Evolutionary conservation across 1,140 invertebrate genomes (phyloP), one percentile per base, ranked within the genome.

Genomic region (Mizuhopecten yessoensis): DNA sequence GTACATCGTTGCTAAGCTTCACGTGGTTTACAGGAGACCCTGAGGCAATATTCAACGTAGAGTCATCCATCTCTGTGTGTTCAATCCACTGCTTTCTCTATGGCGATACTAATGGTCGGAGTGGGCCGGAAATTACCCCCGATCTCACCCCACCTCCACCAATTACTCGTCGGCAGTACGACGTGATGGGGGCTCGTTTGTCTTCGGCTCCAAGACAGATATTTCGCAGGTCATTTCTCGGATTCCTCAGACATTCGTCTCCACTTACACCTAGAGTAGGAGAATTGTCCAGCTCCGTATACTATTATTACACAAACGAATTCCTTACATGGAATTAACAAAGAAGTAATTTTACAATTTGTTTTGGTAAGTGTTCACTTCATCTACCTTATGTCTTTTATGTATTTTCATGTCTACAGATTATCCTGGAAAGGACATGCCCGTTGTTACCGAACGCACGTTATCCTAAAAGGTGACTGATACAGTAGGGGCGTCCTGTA

Each of bases 231-330:
- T 29, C 57, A 75, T 75, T 75, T 75, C 57, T 75, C 9, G 23
- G 57, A 75, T 75, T 75, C 57, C 57, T 29, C 57, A 75, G 57
- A 75, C 23, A 75, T 75, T 75, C n/a, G 57, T 75, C 57, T 75
- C 57, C 57, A 75, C 23, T 75, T 29, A 75, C 15, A 75, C 23
- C n/a, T n/a, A n/a, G 1, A 29, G 23, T 29, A 29, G 9, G 57
- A 17, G 57, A 75, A 75, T 75, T 75, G 23, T n/a, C n/a, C 57
- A 75, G n/a, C 57, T 75, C 0, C 1, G 20, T 75, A n/a, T 13
- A n/a, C 17, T 17, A n/a, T 29, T 75, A 75, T 75, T 29, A 75
- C 57, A n/a, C n/a, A 10, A 49, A 20, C 10, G 45, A 49, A 75
- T 29, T n/a, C n/a, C 42, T 15, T 5, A 75, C 23, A n/a, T 29